These are phyloP conservation scores for Heteropelma amictum DNA, from an alignment of 2,888 invertebrate species.

Conservation along the genomic window DNA sequence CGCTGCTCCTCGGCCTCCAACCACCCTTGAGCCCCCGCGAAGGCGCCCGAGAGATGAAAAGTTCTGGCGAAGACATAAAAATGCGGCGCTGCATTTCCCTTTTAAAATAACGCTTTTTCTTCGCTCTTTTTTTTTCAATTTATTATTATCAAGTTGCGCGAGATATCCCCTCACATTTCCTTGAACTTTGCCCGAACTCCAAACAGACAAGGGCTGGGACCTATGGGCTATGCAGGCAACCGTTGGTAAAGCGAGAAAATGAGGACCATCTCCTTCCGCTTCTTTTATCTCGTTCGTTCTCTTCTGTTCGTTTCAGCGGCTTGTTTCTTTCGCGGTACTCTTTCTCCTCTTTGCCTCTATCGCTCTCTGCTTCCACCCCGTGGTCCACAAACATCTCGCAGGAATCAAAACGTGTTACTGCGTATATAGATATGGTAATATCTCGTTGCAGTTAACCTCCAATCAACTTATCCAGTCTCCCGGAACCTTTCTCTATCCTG, in stretches of 20 bases:
- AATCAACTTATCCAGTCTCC: conserved; percentile 44
- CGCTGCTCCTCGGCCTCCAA: conserved; percentile 15
- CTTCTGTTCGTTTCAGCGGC: conserved; percentile 29
- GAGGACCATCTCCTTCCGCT: conserved; percentile 45
- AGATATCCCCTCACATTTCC: conserved; percentile 25
- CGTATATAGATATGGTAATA: conserved; percentile 24
- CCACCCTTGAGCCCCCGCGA: conserved; percentile 15
- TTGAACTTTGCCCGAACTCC: conserved; percentile 11
- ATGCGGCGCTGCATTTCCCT: conserved; percentile 78
- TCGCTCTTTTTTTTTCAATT: conserved; percentile 77
- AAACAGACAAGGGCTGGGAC: conserved; percentile 24
- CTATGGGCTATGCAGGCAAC: conserved; percentile 24
- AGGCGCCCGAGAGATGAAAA: conserved; percentile 65
- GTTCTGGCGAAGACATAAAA: conserved; percentile 78
- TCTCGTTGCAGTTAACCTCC: conserved; percentile 29
- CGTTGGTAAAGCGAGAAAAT: conserved; percentile 35
- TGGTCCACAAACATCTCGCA: conserved; percentile 53
- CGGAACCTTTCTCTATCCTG: conserved; percentile 49
- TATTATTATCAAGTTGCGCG: conserved; percentile 77
- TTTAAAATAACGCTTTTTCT: conserved; percentile 77
- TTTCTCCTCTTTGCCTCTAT: conserved; percentile 15
- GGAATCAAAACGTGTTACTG: conserved; percentile 54
- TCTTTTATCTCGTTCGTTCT: conserved; percentile 53
- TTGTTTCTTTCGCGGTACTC: conserved; percentile 23
- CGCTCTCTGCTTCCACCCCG: background rate